Base-by-base conservation (phyloP, 2,888 invertebrate species). In the Ecliptopera silaceata region DNA sequence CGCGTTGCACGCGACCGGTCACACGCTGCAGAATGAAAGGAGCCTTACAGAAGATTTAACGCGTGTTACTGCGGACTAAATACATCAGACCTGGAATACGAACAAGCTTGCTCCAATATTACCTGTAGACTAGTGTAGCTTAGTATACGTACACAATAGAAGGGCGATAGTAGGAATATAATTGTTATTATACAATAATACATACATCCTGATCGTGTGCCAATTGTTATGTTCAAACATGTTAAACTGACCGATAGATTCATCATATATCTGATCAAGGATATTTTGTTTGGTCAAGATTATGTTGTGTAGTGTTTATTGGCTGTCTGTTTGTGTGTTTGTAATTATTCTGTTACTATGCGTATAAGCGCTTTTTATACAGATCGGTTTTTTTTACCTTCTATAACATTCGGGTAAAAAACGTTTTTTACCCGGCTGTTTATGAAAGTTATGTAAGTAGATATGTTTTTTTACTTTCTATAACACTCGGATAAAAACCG, bases 21-120 rank as follows among this genome's bases (percentile, higher is more conserved):
- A n/a, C n/a, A n/a, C n/a, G n/a, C n/a, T n/a, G n/a, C n/a, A n/a
- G n/a, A n/a, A n/a, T n/a, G n/a, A n/a, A n/a, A n/a, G n/a, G n/a
- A n/a, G n/a, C n/a, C n/a, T n/a, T 13, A 50, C 29, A 36, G 66
- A 71, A 71, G 64, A 71, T 71, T 67, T 8, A 8, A 71, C 60
- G 71, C 63, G 68, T 80, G 73, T 77, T 79, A 80, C 64, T 74
- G 69, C 75, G 70, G 67, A 70, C 80, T 81, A 81, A 74, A 79
- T 77, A 80, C 77, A 75, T 75, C 73, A 77, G 66, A 75, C 71
- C 75, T 76, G 70, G 68, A 71, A 70, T 78, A 83, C 76, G 80
- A 75, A 79, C 78, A 84, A 84, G 80, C 78, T 78, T 56, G 58
- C 65, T 50, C 38, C 17, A 15, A 29, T 44, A 32, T 51, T 26